Conservation (phyloP, 2,888 invertebrate species). For the Lagria hirta region DNA sequence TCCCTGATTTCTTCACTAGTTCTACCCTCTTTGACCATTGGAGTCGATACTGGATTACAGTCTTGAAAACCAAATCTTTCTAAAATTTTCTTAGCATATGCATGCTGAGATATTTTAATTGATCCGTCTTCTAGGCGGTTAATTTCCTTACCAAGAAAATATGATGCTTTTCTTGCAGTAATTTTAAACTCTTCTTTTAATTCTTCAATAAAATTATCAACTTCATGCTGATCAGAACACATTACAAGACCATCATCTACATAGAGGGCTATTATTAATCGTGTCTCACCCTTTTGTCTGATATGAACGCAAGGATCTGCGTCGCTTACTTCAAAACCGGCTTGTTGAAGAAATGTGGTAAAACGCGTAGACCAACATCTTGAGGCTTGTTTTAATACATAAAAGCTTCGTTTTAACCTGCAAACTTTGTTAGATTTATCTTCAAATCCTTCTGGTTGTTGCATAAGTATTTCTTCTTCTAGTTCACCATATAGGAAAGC, state of each 20-base stretch:
- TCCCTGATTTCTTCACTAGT: conserved; percentile 15
- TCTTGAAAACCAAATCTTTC: conserved; percentile 27
- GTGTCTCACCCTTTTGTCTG: conserved; percentile 18
- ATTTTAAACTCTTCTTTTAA: conserved; percentile 16
- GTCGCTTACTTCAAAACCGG: conserved; percentile 25
- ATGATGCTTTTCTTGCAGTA: background rate
- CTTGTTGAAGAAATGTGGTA: conserved; percentile 28
- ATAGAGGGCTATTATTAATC: conserved; percentile 38
- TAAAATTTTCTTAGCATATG: conserved; percentile 18
- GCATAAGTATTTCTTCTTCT: conserved; percentile 43
- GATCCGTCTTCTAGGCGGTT: background rate
- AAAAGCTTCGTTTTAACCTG: conserved; percentile 39
- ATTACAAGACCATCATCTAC: conserved; percentile 44
- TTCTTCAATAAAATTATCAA: conserved; percentile 25
- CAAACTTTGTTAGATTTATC: conserved; percentile 38
- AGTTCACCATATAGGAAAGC: conserved; percentile 39
- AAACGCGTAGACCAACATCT: conserved; percentile 43
- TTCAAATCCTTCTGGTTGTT: conserved; percentile 41
- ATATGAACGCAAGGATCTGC: conserved; percentile 43
- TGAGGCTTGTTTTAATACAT: conserved; percentile 46
- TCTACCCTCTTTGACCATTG: conserved; percentile 10
- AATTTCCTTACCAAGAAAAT: conserved; percentile 11
- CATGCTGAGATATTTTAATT: conserved; percentile 15
- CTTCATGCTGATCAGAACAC: conserved; percentile 11
- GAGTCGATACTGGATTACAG: conserved; percentile 30